Evolutionary conservation across 2,888 invertebrate genomes (phyloP).

Genomic region (Lottia scabra): DNA sequence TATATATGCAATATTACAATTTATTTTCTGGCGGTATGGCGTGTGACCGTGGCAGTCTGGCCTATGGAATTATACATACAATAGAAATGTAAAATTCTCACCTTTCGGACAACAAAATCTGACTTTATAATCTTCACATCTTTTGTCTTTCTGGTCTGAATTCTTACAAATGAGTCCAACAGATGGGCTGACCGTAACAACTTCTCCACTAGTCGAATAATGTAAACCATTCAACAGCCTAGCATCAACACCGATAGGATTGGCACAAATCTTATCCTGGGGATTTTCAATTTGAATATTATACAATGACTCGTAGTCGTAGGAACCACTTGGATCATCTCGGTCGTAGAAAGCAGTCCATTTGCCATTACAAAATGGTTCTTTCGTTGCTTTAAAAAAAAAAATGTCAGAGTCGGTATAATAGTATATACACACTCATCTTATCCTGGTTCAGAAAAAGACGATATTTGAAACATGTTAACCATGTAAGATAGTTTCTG

Average conservation of each 20-base stretch:
- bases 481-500: no score
- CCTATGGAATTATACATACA: no score
- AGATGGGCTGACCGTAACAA: background rate
- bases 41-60: no score
- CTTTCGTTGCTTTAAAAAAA: background rate
- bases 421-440: no score
- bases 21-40: no score
- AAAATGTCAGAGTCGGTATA: no score
- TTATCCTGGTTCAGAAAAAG: no score
- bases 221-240: background rate
- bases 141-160: background rate
- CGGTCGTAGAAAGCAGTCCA: background rate
- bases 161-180: background rate
- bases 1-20: no score
- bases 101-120: background rate
- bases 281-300: background rate
- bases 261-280: background rate
- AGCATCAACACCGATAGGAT: background rate
- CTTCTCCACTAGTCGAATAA: background rate
- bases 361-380: background rate
- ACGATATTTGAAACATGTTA: no score
- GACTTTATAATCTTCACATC: background rate
- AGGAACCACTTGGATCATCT: background rate
- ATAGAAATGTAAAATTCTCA: background rate
- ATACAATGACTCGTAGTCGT: background rate